Percentiles rank a stretch among this genome's conserved stretches.
phyloP scores from a whole-genome alignment of 2,113 vertebrate species.

The Urocolius indicus region DNA sequence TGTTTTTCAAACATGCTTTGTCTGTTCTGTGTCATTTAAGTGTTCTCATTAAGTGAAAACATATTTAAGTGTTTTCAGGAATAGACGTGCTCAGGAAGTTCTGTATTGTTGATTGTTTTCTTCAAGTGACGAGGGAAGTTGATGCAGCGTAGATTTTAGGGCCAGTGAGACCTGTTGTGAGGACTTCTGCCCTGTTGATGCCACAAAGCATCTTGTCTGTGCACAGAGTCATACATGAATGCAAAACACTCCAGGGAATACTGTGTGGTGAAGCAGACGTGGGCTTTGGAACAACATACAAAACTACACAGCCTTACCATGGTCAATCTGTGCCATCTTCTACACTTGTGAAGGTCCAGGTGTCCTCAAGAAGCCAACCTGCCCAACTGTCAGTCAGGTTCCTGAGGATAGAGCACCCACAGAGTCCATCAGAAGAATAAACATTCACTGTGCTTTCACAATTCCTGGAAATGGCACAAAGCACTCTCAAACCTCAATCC shows the following conservation, averaged over 20 bases:
- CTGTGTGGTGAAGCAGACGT: not conserved
- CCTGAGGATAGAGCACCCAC: accelerated
- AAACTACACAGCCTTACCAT: not conserved
- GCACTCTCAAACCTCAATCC: not conserved
- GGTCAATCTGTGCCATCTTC: not conserved
- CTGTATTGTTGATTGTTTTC: not conserved
- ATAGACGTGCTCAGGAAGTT: not conserved
- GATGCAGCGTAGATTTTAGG: not conserved
- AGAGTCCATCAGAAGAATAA: not conserved
- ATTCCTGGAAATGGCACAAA: not conserved
- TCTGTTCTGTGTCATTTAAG: accelerated
- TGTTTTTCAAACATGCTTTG: not conserved
- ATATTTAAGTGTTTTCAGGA: not conserved
- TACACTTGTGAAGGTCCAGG: not conserved
- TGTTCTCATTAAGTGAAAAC: not conserved
- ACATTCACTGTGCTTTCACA: not conserved
- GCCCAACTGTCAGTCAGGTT: not conserved
- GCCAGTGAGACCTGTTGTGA: not conserved
- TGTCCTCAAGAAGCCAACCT: not conserved
- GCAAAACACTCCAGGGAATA: not conserved
- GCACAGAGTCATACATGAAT: accelerated
- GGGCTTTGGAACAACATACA: not conserved
- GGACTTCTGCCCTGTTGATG: not conserved
- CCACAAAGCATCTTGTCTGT: not conserved
- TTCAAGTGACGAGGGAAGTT: not conserved